Evolutionary conservation across 2,113 vertebrate species (phyloP), one percentile per base, ranked within the genome.

Genomic region (Sphyrna mokarran): DNA sequence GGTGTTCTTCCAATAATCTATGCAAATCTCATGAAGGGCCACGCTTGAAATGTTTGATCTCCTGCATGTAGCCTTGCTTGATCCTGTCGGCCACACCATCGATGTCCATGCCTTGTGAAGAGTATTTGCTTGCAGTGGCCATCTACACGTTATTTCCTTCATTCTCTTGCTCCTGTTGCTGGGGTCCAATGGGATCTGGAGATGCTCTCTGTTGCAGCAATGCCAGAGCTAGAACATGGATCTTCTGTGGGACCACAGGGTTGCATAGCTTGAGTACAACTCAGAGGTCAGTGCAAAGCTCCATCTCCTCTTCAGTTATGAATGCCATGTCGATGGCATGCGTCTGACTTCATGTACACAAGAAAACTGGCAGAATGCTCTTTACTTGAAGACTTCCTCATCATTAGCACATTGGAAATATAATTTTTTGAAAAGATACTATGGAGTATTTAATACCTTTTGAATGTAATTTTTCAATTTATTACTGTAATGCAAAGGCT

Each of bases 11-110:
- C 96, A 98, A 97, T 95, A 98, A 97, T 96, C 96, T 97, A 86
- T 97, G 76, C 68, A 96, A 96, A 83, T 98, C 97, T 96, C 97
- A 96, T 95, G 97, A 76, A 94, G 98, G 97, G 69, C 98, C 98
- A 96, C 98, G 98, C 96, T 99, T 99, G 96, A 99, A 97, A 1
- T 98, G 98, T 97, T 99, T 99, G 70, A 96, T 99, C 98, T 99
- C 98, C 97, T 98, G 98, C 83, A 97, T 98, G 96, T 98, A 98
- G 96, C 97, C 96, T 96, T 98, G 98, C 97, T 97, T 98, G 96
- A 96, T 97, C 37, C 96, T 97, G 96, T 98, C 98, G 95, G 96
- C 97, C 83, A 97, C 96, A 93, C 97, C 97, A 70, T 99, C 99
- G 40, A 99, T 96, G 96, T 99, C 99, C 98, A 99, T 99, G 80